Evolutionary conservation across 30 jellyfish, hydroid and myxozoan species (phyloP).

Genomic region (Rhopilema esculentum): DNA sequence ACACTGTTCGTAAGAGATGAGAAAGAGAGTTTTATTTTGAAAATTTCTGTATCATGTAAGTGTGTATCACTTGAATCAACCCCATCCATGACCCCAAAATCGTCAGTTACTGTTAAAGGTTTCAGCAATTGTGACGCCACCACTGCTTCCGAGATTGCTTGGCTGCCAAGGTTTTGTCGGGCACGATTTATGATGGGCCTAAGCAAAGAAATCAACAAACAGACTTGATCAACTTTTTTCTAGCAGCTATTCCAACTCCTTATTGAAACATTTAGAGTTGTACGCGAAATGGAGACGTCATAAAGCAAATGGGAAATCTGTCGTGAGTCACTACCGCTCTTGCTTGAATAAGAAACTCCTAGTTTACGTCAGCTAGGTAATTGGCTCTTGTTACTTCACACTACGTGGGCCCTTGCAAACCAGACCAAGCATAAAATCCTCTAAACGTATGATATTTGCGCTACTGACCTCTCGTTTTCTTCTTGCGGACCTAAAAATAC

Average conservation of each 20-base stretch:
- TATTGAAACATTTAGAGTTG: background rate
- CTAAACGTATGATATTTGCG: background rate
- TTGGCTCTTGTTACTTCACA: background rate
- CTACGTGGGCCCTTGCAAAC: background rate
- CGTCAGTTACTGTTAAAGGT: background rate
- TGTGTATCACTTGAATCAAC: conserved; percentile 11
- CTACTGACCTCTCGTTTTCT: background rate
- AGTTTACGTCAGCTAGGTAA: background rate
- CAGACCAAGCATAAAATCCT: background rate
- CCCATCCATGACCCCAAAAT: background rate
- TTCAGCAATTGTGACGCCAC: background rate
- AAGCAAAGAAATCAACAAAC: background rate
- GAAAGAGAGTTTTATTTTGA: conserved; percentile 85
- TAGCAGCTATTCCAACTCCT: background rate
- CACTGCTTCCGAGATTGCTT: background rate
- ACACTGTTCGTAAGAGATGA: conserved; percentile 89
- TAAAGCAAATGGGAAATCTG: background rate
- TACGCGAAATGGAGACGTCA: background rate
- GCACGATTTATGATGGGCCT: background rate
- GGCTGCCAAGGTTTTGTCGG: background rate
- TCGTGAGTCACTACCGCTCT: background rate
- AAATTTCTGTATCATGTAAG: conserved; percentile 78
- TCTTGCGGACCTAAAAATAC: background rate
- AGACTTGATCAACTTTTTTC: background rate
- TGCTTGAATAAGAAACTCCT: background rate